phyloP scores from a whole-genome alignment of 2,113 vertebrate species.

The Psittacara wagleri region DNA sequence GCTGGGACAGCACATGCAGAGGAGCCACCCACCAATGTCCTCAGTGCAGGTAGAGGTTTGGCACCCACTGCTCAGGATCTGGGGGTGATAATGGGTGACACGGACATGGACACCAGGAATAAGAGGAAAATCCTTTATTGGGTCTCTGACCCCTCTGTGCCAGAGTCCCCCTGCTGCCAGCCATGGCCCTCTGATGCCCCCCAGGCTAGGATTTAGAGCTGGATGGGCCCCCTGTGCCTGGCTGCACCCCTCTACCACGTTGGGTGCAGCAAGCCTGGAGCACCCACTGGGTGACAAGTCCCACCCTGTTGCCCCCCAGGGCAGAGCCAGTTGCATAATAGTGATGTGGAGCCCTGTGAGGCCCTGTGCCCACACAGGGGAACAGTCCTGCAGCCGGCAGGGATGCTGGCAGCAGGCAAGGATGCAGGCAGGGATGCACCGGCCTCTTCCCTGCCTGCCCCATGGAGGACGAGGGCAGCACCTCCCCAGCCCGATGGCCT shows the following conservation, averaged over 20 bases:
- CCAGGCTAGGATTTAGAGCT: not conserved
- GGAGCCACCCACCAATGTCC: not conserved
- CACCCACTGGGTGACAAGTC: not conserved
- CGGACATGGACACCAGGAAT: not conserved
- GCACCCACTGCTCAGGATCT: rapidly evolving
- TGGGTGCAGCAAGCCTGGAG: not conserved
- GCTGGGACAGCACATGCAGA: not conserved
- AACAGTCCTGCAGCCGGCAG: not conserved
- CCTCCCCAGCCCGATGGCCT: not conserved
- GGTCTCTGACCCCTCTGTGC: not conserved
- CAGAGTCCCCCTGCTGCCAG: not conserved
- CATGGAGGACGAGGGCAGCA: not conserved
- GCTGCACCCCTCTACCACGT: not conserved
- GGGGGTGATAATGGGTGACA: not conserved
- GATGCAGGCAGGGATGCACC: not conserved
- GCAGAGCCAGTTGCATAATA: not conserved
- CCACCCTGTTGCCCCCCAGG: not conserved
- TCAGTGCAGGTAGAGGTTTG: not conserved
- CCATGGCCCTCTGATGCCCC: rapidly evolving
- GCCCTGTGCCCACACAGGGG: rapidly evolving
- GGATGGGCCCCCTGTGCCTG: not conserved
- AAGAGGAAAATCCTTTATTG: constrained; percentile 47
- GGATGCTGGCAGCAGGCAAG: not conserved
- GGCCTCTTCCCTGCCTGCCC: constrained; percentile 5
- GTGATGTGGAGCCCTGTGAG: not conserved